Evolutionary conservation across 2,888 invertebrate species (phyloP).

Genomic region (Phragmatobia fuliginosa): DNA sequence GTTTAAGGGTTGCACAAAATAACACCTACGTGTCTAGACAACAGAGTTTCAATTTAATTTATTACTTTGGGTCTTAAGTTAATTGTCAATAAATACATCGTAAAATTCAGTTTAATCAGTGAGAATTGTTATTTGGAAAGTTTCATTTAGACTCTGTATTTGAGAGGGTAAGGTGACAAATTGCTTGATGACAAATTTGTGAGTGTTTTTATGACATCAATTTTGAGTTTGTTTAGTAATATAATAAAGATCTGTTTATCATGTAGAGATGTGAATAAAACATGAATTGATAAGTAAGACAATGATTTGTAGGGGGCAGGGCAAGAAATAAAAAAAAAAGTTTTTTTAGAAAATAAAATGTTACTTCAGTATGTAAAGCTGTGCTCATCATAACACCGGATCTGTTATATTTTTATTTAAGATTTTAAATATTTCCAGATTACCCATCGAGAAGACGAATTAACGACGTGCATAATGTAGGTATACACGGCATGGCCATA

Average conservation of each 20-base stretch:
- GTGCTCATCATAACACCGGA: neutral
- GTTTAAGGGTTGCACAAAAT: slow-evolving; percentile 40
- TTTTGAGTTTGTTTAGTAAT: neutral
- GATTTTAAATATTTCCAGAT: too few relatives aligned
- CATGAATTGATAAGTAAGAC: neutral
- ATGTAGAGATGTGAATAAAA: neutral
- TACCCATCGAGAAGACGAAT: too few relatives aligned
- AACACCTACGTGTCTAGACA: slow-evolving; percentile 36
- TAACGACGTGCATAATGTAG: too few relatives aligned
- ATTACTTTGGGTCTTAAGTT: slow-evolving; percentile 46
- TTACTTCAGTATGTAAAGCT: neutral
- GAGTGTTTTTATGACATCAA: neutral
- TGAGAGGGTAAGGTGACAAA: neutral
- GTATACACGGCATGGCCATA: too few relatives aligned
- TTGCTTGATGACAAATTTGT: neutral
- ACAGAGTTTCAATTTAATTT: slow-evolving; percentile 31
- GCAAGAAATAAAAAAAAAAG: neutral
- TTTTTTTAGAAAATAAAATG: neutral
- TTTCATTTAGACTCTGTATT: neutral
- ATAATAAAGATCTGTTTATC: slow-evolving; percentile 2
- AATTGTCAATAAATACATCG: slow-evolving; percentile 58
- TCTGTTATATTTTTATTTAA: too few relatives aligned
- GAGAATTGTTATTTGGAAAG: neutral
- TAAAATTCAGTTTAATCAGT: slow-evolving; percentile 53
- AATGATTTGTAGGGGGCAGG: neutral